These are phyloP conservation scores for Drosophila peninsularis DNA, from an alignment of 2,888 invertebrate genomes.

Conservation along the genomic window DNA sequence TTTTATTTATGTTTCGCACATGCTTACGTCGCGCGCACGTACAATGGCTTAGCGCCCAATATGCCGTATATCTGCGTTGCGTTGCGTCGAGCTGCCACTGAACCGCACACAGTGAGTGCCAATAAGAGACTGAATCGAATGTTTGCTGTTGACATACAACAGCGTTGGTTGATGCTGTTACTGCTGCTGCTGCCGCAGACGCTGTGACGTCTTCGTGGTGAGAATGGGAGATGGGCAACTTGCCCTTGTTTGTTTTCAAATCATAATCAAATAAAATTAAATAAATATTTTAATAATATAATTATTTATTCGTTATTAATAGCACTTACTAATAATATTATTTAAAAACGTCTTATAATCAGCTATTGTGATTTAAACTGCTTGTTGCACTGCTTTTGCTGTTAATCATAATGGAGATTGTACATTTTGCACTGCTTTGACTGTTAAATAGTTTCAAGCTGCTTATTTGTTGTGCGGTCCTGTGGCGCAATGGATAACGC, in stretches of 20 bases:
- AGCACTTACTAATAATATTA: not conserved
- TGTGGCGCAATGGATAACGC: conserved; percentile 85
- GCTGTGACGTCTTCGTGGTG: conserved; percentile 10
- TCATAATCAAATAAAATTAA: not conserved
- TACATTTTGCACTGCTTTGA: conserved; percentile 9
- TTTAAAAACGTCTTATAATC: not conserved
- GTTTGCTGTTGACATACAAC: conserved; percentile 36
- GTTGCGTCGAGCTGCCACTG: conserved; percentile 28
- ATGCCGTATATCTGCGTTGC: conserved; percentile 14
- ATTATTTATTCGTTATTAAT: not conserved
- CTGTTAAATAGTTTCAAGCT: not conserved
- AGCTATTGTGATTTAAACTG: not conserved
- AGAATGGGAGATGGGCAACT: not conserved
- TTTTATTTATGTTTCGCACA: conserved; percentile 36
- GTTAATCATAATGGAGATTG: not conserved
- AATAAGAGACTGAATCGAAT: conserved; percentile 58
- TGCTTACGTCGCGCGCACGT: conserved; percentile 58
- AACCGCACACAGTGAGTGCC: conserved; percentile 63
- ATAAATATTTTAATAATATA: not conserved
- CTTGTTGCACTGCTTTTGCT: conserved; percentile 24
- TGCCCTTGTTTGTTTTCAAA: not conserved
- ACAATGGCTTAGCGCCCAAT: conserved; percentile 37
- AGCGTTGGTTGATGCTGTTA: conserved; percentile 8
- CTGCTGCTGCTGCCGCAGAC: conserved; percentile 31
- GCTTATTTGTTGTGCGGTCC: not conserved